A percentile compares a stretch with the other conserved stretches of the same genome.
phyloP scores from a whole-genome alignment of 2,113 vertebrate species.

The Okapia johnstoni region DNA sequence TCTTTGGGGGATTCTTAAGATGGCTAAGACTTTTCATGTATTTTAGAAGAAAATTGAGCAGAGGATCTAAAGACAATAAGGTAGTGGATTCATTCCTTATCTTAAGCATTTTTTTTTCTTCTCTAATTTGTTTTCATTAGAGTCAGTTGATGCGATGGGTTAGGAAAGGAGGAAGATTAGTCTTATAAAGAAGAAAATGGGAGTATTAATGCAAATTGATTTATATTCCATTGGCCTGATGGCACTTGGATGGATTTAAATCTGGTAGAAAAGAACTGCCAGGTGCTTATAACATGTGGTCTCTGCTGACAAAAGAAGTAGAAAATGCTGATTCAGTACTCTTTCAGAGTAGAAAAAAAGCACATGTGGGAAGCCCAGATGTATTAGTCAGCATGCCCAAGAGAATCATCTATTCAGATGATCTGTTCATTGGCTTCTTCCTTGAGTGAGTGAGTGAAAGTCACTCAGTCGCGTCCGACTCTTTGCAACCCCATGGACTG shows the following conservation, averaged over 20 bases:
- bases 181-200: not conserved
- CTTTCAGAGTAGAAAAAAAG: not conserved
- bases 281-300: not conserved
- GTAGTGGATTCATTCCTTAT: not conserved
- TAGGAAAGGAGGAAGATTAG: not conserved
- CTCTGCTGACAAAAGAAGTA: conserved; percentile 11
- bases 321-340: not conserved
- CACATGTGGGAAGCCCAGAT: not conserved
- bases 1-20: not conserved
- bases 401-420: conserved; percentile 10
- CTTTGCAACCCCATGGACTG: not conserved
- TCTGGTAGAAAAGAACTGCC: not conserved
- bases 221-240: not conserved
- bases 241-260: not conserved
- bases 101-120: not conserved
- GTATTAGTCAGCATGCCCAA: not conserved
- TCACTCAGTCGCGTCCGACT: not conserved
- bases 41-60: not conserved
- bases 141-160: not conserved
- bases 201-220: not conserved
- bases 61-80: not conserved
- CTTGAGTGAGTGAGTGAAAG: not conserved
- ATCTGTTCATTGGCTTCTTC: not conserved
- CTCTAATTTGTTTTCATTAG: not conserved
- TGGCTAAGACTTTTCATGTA: not conserved